Evolutionary conservation across 2,113 vertebrate species (phyloP), one percentile per base, ranked within the genome.

Genomic region (Oreochromis tanganicae): DNA sequence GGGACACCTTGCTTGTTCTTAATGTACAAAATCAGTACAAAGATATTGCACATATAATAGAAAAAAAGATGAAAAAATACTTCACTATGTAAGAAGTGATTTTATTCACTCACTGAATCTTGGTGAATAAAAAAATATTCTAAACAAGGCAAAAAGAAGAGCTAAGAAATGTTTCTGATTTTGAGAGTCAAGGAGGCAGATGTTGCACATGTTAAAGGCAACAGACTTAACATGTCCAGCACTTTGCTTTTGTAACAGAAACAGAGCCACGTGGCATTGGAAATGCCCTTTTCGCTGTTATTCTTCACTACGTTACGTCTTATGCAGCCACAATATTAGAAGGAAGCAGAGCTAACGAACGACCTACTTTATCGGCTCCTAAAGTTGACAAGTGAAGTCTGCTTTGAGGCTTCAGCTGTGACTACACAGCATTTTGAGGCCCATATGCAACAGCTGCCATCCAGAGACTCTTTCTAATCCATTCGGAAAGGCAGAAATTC

Each of bases 31-130:
- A 91, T 94, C 94, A 89, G 88, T 85, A 92, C 92, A 95, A 94
- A 94, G 92, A 95, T 96, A 96, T 97, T 96, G 96, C 96, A 96
- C 96, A 80, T 92, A 61, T 73, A 84, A 93, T 88, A 89, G 81
- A 92, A 95, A 94, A 94, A 93, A 89, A 87, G 48, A 79, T 80
- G 81, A 82, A 84, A 90, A 93, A 92, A 89, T 82, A 89, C 59
- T 89, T 92, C 87, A 88, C 82, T 92, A 71, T 80, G 83, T 83
- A 89, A 81, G 88, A 93, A 89, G 84, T 57, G 56, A 93, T 94
- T 94, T 91, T 84, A 89, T 91, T 92, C 88, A 87, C 89, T 93
- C 89, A 88, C 92, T 88, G 90, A 78, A 84, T 61, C 10, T 78
- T 78, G 90, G 87, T 75, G 91, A 89, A 88, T 85, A 54, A 82